Evolutionary conservation across 2,888 invertebrate genomes (phyloP).

Genomic region (Carterocephalus palaemon): DNA sequence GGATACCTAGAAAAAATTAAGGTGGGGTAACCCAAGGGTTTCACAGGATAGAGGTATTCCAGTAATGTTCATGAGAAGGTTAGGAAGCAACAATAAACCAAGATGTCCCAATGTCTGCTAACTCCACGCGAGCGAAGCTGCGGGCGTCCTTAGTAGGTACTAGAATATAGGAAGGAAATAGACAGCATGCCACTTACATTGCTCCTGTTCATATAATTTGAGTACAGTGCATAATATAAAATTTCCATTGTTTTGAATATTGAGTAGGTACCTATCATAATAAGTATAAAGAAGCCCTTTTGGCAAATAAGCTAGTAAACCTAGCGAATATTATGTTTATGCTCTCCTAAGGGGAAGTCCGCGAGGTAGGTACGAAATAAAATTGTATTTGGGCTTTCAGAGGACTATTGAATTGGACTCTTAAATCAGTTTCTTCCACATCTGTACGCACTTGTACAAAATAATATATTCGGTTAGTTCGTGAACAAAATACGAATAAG

Average conservation of each 20-base stretch:
- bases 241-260: background rate
- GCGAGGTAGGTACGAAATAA: constrained; percentile 1
- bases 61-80: no score
- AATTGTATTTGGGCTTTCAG: constrained; percentile 44
- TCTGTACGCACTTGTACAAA: constrained; percentile 57
- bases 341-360: constrained; percentile 9
- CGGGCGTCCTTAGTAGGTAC: no score
- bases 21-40: no score
- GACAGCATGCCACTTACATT: no score
- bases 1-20: no score
- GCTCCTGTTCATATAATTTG: constrained; percentile 10
- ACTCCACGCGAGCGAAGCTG: no score
- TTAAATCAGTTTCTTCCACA: constrained; percentile 68
- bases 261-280: constrained; percentile 1
- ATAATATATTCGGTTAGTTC: constrained; percentile 73
- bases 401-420: constrained; percentile 56
- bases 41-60: no score
- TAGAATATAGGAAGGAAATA: no score
- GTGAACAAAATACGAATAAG: constrained; percentile 73
- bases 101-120: no score
- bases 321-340: constrained; percentile 11
- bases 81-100: no score
- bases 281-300: constrained; percentile 19
- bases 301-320: constrained; percentile 11
- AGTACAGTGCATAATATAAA: constrained; percentile 7